Evolutionary conservation across 2,797 vertebrate species (phyloP).

Genomic region (Sciaenops ocellatus): DNA sequence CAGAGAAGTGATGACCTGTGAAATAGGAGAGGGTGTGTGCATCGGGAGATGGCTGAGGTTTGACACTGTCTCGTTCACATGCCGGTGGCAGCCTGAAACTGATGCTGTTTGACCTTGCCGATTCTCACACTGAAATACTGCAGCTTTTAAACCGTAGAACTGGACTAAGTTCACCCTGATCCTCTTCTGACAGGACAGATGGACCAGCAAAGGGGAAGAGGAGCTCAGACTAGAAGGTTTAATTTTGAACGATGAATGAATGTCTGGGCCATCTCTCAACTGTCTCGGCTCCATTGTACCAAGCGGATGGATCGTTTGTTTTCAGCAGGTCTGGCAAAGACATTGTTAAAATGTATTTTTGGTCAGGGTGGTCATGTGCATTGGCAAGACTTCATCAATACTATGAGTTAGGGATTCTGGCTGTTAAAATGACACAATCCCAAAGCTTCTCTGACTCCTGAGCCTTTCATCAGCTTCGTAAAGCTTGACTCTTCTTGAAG

Average conservation of each 20-base stretch:
- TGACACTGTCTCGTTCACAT: slow-evolving; percentile 70
- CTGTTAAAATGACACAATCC: too few relatives aligned
- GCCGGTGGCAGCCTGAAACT: slow-evolving; percentile 43
- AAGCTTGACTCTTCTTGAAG: too few relatives aligned
- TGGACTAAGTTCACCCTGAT: slow-evolving; percentile 34
- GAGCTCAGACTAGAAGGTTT: slow-evolving; percentile 8
- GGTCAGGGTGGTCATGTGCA: not conserved
- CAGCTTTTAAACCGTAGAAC: slow-evolving; percentile 36
- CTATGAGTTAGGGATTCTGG: not conserved
- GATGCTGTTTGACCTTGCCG: slow-evolving; percentile 65
- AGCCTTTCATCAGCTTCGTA: too few relatives aligned
- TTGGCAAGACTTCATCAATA: not conserved
- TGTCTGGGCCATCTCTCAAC: not conserved
- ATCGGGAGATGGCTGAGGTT: slow-evolving; percentile 69
- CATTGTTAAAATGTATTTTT: not conserved
- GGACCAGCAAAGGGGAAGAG: not conserved
- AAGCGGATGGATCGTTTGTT: not conserved
- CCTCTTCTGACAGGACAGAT: not conserved
- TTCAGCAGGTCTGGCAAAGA: not conserved
- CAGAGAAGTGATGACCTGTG: slow-evolving; percentile 64
- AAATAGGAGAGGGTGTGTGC: slow-evolving; percentile 65
- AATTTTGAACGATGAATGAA: not conserved
- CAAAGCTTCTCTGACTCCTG: too few relatives aligned
- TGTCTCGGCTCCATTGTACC: not conserved
- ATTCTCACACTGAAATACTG: slow-evolving; percentile 54